A percentile compares a stretch with the other conserved stretches of the same genome.
Evolutionary conservation across 1,140 invertebrate genomes (phyloP).

Genomic region (Leptopilina clavipes): DNA sequence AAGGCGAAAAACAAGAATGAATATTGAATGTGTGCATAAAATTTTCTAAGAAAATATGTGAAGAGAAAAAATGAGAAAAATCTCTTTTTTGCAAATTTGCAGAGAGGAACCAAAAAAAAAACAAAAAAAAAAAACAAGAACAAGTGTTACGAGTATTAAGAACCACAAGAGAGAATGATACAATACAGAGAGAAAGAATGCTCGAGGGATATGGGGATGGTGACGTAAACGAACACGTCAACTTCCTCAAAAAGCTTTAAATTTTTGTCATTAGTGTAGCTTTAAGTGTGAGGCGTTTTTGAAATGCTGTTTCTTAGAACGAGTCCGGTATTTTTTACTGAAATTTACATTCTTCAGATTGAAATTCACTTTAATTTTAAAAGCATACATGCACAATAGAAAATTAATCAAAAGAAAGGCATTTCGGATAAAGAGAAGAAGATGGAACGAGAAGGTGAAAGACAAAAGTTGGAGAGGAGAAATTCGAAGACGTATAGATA

Average conservation of each 20-base stretch:
- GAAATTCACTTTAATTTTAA: neutral
- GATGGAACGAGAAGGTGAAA: neutral
- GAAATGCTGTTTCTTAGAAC: neutral
- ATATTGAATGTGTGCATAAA: neutral
- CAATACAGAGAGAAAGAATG: conserved; percentile 18
- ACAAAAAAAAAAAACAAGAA: neutral
- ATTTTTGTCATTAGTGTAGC: conserved; percentile 34
- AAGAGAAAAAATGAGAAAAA: neutral
- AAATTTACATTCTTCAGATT: conserved; percentile 5
- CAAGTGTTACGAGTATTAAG: conserved; percentile 33
- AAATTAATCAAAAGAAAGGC: conserved; percentile 18
- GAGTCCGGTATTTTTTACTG: neutral
- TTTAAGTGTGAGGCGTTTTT: conserved; percentile 33
- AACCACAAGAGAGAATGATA: conserved; percentile 10
- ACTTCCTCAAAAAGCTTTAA: conserved; percentile 19
- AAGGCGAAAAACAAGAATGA: conserved; percentile 33
- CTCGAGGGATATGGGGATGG: conserved; percentile 14
- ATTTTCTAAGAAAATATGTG: neutral
- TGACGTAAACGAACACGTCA: neutral
- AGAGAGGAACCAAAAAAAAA: conserved; percentile 32
- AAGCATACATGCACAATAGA: conserved; percentile 18
- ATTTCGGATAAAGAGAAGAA: neutral
- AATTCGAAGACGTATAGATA: neutral
- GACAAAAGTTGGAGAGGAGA: neutral
- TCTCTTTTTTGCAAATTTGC: neutral